A percentile compares a stretch with the other conserved stretches of the same genome.
These are phyloP conservation scores for Cepaea nemoralis DNA, from an alignment of 1,140 invertebrate species.

Conservation along the genomic window DNA sequence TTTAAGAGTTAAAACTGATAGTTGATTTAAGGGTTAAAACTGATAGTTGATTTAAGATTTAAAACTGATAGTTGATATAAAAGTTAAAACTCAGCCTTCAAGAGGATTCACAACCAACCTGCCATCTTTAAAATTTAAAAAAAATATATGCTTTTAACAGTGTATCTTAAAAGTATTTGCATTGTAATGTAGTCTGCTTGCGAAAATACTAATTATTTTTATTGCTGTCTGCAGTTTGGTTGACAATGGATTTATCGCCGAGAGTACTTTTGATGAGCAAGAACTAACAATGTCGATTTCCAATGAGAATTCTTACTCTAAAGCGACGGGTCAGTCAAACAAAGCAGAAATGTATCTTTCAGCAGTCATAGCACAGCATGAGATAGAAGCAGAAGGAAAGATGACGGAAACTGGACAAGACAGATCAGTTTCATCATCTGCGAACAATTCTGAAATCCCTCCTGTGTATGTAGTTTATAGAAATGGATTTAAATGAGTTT, in stretches of 20 bases:
- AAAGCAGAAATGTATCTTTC: slow-evolving; percentile 40
- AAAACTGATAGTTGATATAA: too few species aligned
- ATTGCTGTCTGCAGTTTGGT: slow-evolving; percentile 38
- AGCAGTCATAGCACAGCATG: slow-evolving; percentile 44
- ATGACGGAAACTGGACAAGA: slow-evolving; percentile 36
- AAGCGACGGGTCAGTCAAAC: background rate
- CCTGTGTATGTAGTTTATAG: slow-evolving; percentile 8
- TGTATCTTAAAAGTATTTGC: too few species aligned
- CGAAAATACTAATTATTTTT: too few species aligned
- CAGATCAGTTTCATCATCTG: background rate
- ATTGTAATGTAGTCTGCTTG: too few species aligned
- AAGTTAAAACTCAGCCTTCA: too few species aligned
- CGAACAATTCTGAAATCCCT: background rate
- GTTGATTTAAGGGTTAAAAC: too few species aligned
- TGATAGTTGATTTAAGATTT: too few species aligned
- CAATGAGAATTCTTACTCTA: slow-evolving; percentile 25
- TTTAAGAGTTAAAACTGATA: too few species aligned
- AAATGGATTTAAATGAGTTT: background rate
- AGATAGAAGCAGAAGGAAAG: slow-evolving; percentile 21
- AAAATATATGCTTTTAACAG: too few species aligned
- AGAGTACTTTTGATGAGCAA: slow-evolving; percentile 46
- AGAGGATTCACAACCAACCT: too few species aligned
- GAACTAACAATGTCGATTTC: slow-evolving; percentile 46
- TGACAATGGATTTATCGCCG: slow-evolving; percentile 40
- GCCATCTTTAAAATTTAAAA: background rate